These are phyloP conservation scores for Ophion obscuratus DNA, from an alignment of 2,888 invertebrate species.

Conservation along the genomic window DNA sequence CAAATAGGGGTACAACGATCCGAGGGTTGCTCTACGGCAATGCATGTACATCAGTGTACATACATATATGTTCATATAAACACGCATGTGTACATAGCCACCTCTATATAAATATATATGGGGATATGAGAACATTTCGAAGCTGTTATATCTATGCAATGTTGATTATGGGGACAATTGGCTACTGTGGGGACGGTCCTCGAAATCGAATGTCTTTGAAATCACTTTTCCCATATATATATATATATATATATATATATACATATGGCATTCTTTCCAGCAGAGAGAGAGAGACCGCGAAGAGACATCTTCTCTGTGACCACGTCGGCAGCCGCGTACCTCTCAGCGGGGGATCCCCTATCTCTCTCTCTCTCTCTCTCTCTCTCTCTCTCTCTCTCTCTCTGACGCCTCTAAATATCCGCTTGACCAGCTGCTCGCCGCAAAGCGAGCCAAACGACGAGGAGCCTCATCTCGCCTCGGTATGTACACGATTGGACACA, in stretches of 20 bases:
- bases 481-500: slow-evolving; percentile 37
- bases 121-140: background rate
- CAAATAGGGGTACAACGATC: slow-evolving; percentile 30
- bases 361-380: slow-evolving; percentile 53
- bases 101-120: background rate
- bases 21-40: slow-evolving; percentile 26
- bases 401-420: slow-evolving; percentile 57
- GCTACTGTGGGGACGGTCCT: no score
- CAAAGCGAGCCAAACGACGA: slow-evolving; percentile 15
- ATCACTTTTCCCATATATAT: background rate
- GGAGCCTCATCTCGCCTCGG: slow-evolving; percentile 13
- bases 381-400: slow-evolving; percentile 48
- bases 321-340: slow-evolving; percentile 73
- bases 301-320: slow-evolving; percentile 60
- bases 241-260: background rate
- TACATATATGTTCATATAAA: background rate
- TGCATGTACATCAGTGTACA: background rate
- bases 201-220: no score
- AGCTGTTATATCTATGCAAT: background rate
- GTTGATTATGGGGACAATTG: background rate
- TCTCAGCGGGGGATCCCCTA: slow-evolving; percentile 72
- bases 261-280: background rate
- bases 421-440: slow-evolving; percentile 75
- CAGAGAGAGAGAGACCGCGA: slow-evolving; percentile 31
- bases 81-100: background rate